phyloP scores from a whole-genome alignment of 2,113 vertebrate genomes.

The Pachypanchax playfairii region DNA sequence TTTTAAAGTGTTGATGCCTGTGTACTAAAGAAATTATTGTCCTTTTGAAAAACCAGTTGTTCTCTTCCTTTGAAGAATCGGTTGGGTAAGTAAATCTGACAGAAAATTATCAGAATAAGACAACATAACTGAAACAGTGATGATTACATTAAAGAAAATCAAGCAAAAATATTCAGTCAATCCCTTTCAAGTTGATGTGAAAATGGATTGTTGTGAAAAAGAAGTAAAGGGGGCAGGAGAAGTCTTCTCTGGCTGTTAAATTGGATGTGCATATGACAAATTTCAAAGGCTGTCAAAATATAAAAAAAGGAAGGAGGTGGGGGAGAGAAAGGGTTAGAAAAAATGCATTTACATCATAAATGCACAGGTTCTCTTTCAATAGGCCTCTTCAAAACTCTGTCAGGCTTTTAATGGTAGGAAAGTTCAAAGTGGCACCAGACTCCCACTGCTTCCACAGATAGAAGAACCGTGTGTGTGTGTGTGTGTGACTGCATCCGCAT shows the following conservation, averaged over 20 bases:
- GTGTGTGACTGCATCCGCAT: conserved; percentile 3
- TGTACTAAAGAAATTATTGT: conserved; percentile 13
- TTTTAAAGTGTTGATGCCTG: background rate
- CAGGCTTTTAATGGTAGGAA: conserved; percentile 91
- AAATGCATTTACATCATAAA: conserved; percentile 97
- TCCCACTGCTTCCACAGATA: conserved; percentile 88
- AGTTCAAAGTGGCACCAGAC: conserved; percentile 92
- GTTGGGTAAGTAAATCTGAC: conserved; percentile 58
- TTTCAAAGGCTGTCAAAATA: conserved; percentile 95
- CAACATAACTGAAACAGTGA: conserved; percentile 56
- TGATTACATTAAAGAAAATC: conserved; percentile 66
- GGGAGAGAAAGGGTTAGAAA: conserved; percentile 66
- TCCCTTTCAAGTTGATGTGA: conserved; percentile 67
- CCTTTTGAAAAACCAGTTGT: conserved; percentile 41
- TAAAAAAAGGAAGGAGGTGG: conserved; percentile 38
- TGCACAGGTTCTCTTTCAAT: conserved; percentile 88
- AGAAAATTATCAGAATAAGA: conserved; percentile 64
- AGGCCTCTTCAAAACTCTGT: conserved; percentile 90
- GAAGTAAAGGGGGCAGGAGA: conserved; percentile 67
- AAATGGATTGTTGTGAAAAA: conserved; percentile 61
- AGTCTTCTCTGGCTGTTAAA: conserved; percentile 86
- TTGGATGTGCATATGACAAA: conserved; percentile 94
- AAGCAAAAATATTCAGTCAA: conserved; percentile 63
- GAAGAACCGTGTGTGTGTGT: conserved; percentile 74
- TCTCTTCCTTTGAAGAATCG: conserved; percentile 54